These are phyloP conservation scores for Meloidogyne exigua DNA, from an alignment of 1,140 invertebrate genomes.

Conservation along the genomic window DNA sequence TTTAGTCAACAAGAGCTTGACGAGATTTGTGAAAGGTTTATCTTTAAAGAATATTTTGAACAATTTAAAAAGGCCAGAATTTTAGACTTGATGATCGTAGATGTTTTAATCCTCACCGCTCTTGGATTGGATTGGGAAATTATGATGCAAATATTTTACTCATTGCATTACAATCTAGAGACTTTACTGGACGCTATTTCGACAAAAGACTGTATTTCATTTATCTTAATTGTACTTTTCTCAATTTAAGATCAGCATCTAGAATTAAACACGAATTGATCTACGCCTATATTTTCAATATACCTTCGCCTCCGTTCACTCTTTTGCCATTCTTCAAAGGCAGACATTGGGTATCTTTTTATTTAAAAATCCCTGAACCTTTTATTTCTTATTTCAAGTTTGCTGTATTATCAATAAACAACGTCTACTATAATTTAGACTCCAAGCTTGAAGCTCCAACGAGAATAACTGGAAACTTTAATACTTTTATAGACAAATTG, in stretches of 20 bases:
- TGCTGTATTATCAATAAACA: slow-evolving; percentile 34
- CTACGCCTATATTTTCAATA: slow-evolving; percentile 45
- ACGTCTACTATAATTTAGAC: slow-evolving; percentile 47
- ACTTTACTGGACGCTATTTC: slow-evolving; percentile 37
- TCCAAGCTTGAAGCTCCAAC: slow-evolving; percentile 41
- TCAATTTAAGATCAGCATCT: slow-evolving; percentile 35
- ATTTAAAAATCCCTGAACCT: background rate
- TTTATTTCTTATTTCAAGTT: slow-evolving; percentile 36
- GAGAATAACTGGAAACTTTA: slow-evolving; percentile 36
- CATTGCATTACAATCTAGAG: slow-evolving; percentile 28
- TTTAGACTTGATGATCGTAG: slow-evolving; percentile 40
- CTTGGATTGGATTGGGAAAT: slow-evolving; percentile 50
- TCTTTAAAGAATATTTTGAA: background rate
- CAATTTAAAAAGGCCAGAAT: background rate
- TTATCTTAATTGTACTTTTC: slow-evolving; percentile 10
- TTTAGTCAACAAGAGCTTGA: slow-evolving; percentile 50
- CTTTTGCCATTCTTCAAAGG: slow-evolving; percentile 45
- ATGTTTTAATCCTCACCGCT: slow-evolving; percentile 53
- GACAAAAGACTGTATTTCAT: slow-evolving; percentile 43
- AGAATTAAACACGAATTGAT: slow-evolving; percentile 35
- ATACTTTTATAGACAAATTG: slow-evolving; percentile 34
- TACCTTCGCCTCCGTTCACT: slow-evolving; percentile 38
- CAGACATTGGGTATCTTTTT: slow-evolving; percentile 46
- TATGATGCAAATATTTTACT: slow-evolving; percentile 51
- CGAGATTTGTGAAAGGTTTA: slow-evolving; percentile 48